phyloP scores from a whole-genome alignment of 2,888 invertebrate species.

The Atherix ibis region DNA sequence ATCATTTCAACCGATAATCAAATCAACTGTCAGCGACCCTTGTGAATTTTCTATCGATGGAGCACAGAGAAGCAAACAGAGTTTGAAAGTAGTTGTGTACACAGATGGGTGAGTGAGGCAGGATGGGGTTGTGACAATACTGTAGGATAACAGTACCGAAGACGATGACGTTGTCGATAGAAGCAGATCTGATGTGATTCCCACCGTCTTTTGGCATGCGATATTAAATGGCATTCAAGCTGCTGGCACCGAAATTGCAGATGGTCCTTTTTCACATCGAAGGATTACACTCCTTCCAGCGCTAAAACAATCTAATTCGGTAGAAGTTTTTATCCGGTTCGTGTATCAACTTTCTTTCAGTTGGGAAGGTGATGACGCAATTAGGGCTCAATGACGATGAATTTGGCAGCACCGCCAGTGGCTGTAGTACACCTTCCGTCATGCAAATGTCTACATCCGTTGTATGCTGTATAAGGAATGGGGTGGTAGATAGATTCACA shows the following conservation, averaged over 20 bases:
- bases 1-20: conserved; percentile 8
- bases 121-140: no score
- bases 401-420: no score
- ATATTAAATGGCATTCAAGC: neutral
- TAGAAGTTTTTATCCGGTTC: neutral
- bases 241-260: conserved; percentile 3
- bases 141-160: no score
- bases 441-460: no score
- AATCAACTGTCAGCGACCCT: conserved; percentile 6
- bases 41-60: neutral
- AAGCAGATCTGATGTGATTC: neutral
- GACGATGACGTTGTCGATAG: neutral
- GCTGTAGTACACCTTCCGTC: no score
- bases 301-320: neutral
- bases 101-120: no score
- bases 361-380: conserved; percentile 6
- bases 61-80: no score
- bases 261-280: conserved; percentile 7
- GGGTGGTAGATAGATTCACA: no score
- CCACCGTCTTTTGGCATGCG: neutral
- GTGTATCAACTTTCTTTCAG: neutral
- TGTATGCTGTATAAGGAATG: no score
- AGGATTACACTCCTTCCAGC: conserved; percentile 5
- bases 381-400: conserved; percentile 5
- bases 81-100: no score